Conservation (phyloP, 2,888 invertebrate genomes). For the Junonia oenone region DNA sequence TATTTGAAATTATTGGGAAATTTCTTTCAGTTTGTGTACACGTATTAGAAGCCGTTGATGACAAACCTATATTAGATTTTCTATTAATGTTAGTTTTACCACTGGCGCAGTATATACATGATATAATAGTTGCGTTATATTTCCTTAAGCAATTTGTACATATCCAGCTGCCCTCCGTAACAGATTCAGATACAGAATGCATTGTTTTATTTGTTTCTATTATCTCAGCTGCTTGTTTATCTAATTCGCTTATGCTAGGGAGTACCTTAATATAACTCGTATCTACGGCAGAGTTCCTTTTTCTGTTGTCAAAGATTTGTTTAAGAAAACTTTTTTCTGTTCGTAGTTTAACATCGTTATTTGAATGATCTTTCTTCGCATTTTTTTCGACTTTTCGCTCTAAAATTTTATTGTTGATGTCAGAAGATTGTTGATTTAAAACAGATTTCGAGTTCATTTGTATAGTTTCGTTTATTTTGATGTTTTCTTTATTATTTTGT, state of each 20-base stretch:
- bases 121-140: constrained; percentile 50
- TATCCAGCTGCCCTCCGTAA: constrained; percentile 47
- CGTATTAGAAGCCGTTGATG: constrained; percentile 35
- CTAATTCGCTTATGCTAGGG: constrained; percentile 88
- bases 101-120: constrained; percentile 50
- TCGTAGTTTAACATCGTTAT: constrained; percentile 51
- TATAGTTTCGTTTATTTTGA: constrained; percentile 18
- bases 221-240: constrained; percentile 88
- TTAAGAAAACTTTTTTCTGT: constrained; percentile 78
- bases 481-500: constrained; percentile 39
- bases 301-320: constrained; percentile 68
- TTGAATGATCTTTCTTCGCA: constrained; percentile 42
- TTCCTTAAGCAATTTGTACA: constrained; percentile 59
- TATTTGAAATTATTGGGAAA: constrained; percentile 1
- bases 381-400: constrained; percentile 50
- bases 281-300: constrained; percentile 57
- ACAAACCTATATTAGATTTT: constrained; percentile 25
- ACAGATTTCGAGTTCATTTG: constrained; percentile 42
- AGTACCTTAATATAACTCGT: constrained; percentile 75
- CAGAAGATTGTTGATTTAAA: constrained; percentile 20
- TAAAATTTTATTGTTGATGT: constrained; percentile 30
- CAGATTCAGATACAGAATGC: constrained; percentile 2
- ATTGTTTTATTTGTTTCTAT: constrained; percentile 72
- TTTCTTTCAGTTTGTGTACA: constrained; percentile 47
- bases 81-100: constrained; percentile 31